Evolutionary conservation across 2,113 vertebrate genomes (phyloP).

Genomic region (Tetrao urogallus): DNA sequence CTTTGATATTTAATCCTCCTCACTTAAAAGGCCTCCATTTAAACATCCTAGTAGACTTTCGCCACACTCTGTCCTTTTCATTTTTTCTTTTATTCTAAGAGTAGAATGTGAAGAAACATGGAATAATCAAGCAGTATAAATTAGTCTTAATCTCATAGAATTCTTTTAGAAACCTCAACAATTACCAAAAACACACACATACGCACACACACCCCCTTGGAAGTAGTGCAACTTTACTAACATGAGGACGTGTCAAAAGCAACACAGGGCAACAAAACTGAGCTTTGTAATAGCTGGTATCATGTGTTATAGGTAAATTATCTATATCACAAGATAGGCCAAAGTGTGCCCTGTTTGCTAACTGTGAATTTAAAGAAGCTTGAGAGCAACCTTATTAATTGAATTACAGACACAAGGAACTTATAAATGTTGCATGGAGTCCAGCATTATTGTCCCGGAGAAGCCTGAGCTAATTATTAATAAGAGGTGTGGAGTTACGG

Average conservation of each 20-base stretch:
- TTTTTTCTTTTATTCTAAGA: background rate
- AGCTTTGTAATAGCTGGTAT: slow-evolving; percentile 61
- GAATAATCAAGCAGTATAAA: background rate
- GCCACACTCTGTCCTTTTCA: background rate
- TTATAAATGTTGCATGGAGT: slow-evolving; percentile 75
- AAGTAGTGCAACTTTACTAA: slow-evolving; percentile 13
- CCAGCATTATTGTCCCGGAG: slow-evolving; percentile 68
- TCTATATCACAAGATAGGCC: slow-evolving; percentile 68
- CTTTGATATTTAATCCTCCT: background rate
- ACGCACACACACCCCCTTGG: background rate
- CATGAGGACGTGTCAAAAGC: slow-evolving; percentile 62
- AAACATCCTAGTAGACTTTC: background rate
- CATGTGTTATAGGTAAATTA: slow-evolving; percentile 72
- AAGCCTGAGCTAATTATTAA: slow-evolving; percentile 79
- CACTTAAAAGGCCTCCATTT: background rate
- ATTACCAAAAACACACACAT: background rate
- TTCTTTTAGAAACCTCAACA: background rate
- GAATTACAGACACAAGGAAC: slow-evolving; percentile 71
- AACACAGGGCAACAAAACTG: slow-evolving; percentile 26
- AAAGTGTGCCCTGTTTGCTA: slow-evolving; percentile 60
- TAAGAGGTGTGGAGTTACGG: slow-evolving; percentile 74
- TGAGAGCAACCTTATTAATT: slow-evolving; percentile 74
- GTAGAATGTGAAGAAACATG: background rate
- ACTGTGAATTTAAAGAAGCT: slow-evolving; percentile 74
- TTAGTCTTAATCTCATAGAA: background rate